Base-by-base conservation (phyloP, 2,797 vertebrate species). In the Aviceda leuphotes region DNA sequence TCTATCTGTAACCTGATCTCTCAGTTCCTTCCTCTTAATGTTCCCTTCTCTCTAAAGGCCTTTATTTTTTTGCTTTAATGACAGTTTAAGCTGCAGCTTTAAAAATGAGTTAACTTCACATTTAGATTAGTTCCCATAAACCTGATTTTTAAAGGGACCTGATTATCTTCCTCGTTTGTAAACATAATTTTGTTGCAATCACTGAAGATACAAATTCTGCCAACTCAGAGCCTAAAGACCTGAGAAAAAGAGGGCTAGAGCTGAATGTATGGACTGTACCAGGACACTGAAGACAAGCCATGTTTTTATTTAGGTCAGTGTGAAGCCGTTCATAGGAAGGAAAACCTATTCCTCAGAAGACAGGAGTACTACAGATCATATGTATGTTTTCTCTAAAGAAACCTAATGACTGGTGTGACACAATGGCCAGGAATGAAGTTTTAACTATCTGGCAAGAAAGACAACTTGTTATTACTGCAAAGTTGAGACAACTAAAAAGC, bases 81-180 rank as follows among this genome's bases (percentile, higher is more conserved):
- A 89, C 90, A 90, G 85, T 77, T 96, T 93, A 95, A 96, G 83
- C 21, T 90, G 67, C 59, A 89, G 90, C 90, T 94, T 96, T 96
- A 96, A 95, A 95, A 93, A 94, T 96, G 93, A 96, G 67, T 94
- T 94, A 96, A 90, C 86, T 74, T 87, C 90, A 77, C 63, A 43
- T 96, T 96, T 94, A 95, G 90, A 92, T 95, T 90, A 89, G 83
- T 68, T 90, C 86, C 61, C 82, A 90, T 93, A 97, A 96, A 95
- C 89, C 73, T 79, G 87, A 41, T 88, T 86, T 96, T 96, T 94
- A 96, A 94, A 92, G 83, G 79, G n/a, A 79, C 72, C 43, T 50
- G 49, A 83, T 94, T 92, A 95, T 93, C 54, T 83, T 79, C 72
- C 82, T 86, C 1, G 0, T 95, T 93, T 96, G 87, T 88, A 93